Base-by-base conservation (phyloP, 2,888 invertebrate genomes). In the Danaus chrysippus region DNA sequence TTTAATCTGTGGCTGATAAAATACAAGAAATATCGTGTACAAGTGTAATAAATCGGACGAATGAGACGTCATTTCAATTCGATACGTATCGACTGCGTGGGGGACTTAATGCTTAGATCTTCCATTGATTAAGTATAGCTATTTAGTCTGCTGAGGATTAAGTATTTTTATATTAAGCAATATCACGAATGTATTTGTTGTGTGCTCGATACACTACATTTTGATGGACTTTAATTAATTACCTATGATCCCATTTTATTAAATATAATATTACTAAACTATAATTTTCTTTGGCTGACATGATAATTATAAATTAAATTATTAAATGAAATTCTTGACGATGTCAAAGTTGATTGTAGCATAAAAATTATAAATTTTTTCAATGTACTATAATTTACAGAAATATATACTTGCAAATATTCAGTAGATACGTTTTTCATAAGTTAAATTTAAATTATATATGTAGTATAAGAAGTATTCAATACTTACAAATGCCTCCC, bases 41-140 rank as follows among this genome's bases (percentile, higher is more conserved):
- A 76, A 71, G 73, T 71, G 78, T 76, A 82, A 86, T 85, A 88
- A 86, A 87, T 86, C 81, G 85, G 79, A 83, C 76, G 85, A 88
- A 88, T 88, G 89, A 90, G 89, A 87, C 84, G 88, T 90, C 89
- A 86, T 79, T 77, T 74, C 79, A 81, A 90, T 90, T 90, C 86
- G 89, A 81, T 81, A 85, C 89, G 89, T 79, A 78, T 82, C 79
- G 81, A 75, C 72, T 67, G 77, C 78, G 79, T 76, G 83, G 84
- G 86, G 86, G 82, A 81, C 74, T 79, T 79, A 78, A 81, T 83
- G 82, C 77, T 81, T 73, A 76, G 81, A 82, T 79, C 76, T 81
- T 74, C 71, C 78, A 79, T 86, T 88, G 87, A 88, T 88, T 85
- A 84, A 88, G 83, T 86, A 81, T 78, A 78, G 78, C 83, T 83